Base-by-base conservation (phyloP, 2,888 invertebrate species). In the Euzophera pinguis region DNA sequence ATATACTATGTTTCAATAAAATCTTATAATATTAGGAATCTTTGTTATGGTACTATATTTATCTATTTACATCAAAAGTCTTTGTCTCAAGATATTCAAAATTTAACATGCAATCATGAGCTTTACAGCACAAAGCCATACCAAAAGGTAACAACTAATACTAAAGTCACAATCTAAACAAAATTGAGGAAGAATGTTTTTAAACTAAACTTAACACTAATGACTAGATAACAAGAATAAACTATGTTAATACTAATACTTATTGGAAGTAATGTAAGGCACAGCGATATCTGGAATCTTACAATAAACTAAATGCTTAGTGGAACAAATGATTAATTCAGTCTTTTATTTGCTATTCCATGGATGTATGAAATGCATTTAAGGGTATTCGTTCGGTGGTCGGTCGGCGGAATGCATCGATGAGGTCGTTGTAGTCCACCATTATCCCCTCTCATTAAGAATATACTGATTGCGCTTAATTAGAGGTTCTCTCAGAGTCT, bases 391-490 rank as follows among this genome's bases (percentile, higher is more conserved):
- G 76, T 77, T 79, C 71, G 77, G 68, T 71, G 73, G 73, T 76
- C 77, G 75, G 77, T 78, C 78, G 67, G 69, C 71, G 81, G 89
- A 87, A 88, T 88, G 88, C 84, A 78, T 88, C 85, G 86, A 85
- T 85, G 83, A 78, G 83, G 70, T 85, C 84, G 83, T 85, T 84
- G 82, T 79, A 82, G 82, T 79, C 88, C 81, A 84, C 84, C 80
- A 89, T 89, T 88, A 90, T 84, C 84, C 81, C 78, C 89, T 81
- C 84, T 87, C 90, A 88, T 90, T 90, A 90, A 87, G 87, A 87
- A 88, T 90, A 90, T 83, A 88, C 88, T 90, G 90, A 90, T 90
- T 90, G 86, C 85, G 84, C 81, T 87, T 90, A 90, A 90, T 90
- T 90, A 86, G 79, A 82, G 86, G 84, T 81, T 83, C 84, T 75